Conservation (phyloP, 2,888 invertebrate species). For the Eugnorisma glareosa region DNA sequence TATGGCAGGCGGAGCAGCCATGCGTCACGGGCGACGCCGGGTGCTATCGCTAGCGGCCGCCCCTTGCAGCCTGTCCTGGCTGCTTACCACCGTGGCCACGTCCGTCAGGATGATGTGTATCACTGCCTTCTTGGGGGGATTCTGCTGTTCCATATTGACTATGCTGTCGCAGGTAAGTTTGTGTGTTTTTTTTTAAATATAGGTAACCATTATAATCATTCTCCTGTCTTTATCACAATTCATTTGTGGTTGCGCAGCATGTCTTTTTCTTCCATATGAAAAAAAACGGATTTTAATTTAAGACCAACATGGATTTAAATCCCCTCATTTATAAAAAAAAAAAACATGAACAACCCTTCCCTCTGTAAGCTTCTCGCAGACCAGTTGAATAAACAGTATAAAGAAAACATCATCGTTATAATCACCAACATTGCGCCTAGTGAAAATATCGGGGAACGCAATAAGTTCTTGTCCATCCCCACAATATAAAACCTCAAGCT, state of each 20-base stretch:
- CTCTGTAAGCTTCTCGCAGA: background rate
- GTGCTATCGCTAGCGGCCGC: slow-evolving; percentile 93
- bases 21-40: slow-evolving; percentile 93
- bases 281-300: background rate
- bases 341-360: background rate
- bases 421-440: background rate
- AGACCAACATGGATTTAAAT: background rate
- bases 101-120: slow-evolving; percentile 95
- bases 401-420: background rate
- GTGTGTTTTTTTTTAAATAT: background rate
- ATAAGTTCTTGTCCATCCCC: background rate
- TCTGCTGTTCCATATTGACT: slow-evolving; percentile 94
- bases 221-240: background rate
- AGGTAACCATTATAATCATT: background rate
- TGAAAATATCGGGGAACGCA: background rate
- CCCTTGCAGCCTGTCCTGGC: slow-evolving; percentile 95
- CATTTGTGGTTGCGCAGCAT: background rate
- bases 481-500: background rate
- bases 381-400: background rate
- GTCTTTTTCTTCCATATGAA: background rate
- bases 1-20: slow-evolving; percentile 93
- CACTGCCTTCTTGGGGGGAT: slow-evolving; percentile 96
- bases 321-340: background rate
- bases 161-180: slow-evolving; percentile 93
- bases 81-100: slow-evolving; percentile 94